A percentile compares a stretch with the other conserved stretches of the same genome.
phyloP scores from a whole-genome alignment of 2,888 invertebrate species.

The Meganola albula region DNA sequence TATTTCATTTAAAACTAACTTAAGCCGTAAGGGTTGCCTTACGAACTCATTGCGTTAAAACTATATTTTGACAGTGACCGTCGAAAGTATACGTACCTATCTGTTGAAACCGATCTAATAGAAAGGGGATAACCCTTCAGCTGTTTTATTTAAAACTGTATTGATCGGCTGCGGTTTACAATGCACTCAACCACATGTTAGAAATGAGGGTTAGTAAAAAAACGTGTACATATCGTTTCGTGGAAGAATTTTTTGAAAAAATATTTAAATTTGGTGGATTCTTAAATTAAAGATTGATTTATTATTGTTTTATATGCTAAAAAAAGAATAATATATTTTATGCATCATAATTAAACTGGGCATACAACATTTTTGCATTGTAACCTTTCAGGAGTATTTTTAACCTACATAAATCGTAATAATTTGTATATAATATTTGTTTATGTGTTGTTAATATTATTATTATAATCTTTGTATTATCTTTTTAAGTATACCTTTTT shows the following conservation, averaged over 20 bases:
- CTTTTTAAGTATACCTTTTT: no score
- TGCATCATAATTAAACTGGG: no score
- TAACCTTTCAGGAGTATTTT: no score
- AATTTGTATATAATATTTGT: no score
- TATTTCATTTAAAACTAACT: background rate
- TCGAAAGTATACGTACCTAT: constrained; percentile 20
- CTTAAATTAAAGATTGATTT: background rate
- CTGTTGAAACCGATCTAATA: constrained; percentile 29
- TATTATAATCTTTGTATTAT: no score
- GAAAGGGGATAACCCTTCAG: constrained; percentile 58
- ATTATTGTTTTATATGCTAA: background rate
- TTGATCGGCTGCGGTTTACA: constrained; percentile 42
- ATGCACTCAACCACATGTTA: constrained; percentile 26
- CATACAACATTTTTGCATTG: no score
- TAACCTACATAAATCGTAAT: no score
- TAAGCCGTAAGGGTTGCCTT: constrained; percentile 2
- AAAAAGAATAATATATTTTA: background rate
- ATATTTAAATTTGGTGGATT: no score
- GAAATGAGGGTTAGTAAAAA: constrained; percentile 15
- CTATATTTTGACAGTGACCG: constrained; percentile 7
- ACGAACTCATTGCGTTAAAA: constrained; percentile 5
- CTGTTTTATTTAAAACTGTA: constrained; percentile 58
- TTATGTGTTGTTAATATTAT: no score
- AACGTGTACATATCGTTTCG: background rate
- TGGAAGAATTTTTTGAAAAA: no score